Evolutionary conservation across 2,888 invertebrate genomes (phyloP).

Genomic region (Volucella bombylans): DNA sequence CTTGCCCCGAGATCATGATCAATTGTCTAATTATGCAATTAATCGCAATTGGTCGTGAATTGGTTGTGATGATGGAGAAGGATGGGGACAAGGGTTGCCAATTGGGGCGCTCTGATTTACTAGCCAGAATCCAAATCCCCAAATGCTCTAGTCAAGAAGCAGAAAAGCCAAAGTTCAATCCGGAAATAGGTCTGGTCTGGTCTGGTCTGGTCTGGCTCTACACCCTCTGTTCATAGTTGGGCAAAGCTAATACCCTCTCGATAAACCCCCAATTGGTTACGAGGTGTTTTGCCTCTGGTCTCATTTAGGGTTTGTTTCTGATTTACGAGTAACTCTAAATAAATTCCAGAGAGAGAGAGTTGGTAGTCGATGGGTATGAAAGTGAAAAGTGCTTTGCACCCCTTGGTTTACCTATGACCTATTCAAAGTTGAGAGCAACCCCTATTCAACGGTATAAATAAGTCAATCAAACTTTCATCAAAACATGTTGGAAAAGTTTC

Average conservation of each 20-base stretch:
- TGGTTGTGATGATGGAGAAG: no score
- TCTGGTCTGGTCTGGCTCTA: not conserved
- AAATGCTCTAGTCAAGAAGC: not conserved
- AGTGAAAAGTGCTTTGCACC: not conserved
- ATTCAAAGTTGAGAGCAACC: slow-evolving; percentile 18
- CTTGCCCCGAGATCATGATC: slow-evolving; percentile 41
- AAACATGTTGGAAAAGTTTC: slow-evolving; percentile 42
- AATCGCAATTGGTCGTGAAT: slow-evolving; percentile 37
- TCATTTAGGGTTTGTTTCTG: slow-evolving; percentile 38
- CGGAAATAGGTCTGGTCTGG: not conserved
- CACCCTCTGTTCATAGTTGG: not conserved
- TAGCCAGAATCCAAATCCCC: not conserved
- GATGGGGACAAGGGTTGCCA: no score
- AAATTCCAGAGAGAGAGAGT: slow-evolving; percentile 7
- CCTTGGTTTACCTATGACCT: slow-evolving; percentile 24
- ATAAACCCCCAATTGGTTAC: slow-evolving; percentile 46
- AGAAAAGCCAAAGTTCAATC: slow-evolving; percentile 43
- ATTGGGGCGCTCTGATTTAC: no score
- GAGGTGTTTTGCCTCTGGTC: slow-evolving; percentile 38
- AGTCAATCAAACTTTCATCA: slow-evolving; percentile 50
- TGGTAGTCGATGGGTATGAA: not conserved
- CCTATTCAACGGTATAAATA: not conserved
- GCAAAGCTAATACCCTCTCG: slow-evolving; percentile 20
- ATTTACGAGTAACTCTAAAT: slow-evolving; percentile 20
- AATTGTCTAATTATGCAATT: slow-evolving; percentile 64